Percentiles rank a stretch among this genome's conserved stretches.
Evolutionary conservation across 1,140 invertebrate genomes (phyloP).

Genomic region (Gryllus bimaculatus): DNA sequence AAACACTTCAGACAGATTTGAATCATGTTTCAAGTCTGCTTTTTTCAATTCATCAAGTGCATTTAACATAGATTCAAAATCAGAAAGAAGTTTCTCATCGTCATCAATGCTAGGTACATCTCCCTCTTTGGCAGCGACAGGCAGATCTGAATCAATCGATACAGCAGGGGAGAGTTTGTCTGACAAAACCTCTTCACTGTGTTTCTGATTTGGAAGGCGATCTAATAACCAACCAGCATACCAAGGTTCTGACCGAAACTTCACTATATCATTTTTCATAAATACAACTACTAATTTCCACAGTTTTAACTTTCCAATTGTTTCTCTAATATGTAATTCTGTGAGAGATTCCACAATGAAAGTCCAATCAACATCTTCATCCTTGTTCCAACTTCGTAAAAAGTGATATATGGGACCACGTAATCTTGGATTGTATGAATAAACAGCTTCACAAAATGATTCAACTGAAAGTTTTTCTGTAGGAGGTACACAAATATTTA

Average conservation of each 20-base stretch:
- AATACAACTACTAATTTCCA: not conserved
- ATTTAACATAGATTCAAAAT: conserved; percentile 1
- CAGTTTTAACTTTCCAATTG: not conserved
- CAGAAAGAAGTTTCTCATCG: not conserved
- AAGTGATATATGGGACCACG: not conserved
- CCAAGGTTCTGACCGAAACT: not conserved
- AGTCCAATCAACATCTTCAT: not conserved
- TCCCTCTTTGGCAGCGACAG: not conserved
- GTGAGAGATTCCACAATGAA: not conserved
- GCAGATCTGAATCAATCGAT: not conserved
- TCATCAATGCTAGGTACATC: not conserved
- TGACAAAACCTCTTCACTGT: not conserved
- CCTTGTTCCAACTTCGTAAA: not conserved
- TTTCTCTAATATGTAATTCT: not conserved
- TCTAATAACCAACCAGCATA: not conserved
- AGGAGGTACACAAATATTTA: not conserved
- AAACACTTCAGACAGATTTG: not conserved
- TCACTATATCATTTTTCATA: not conserved
- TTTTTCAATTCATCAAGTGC: not conserved
- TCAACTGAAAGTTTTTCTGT: not conserved
- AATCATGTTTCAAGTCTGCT: not conserved
- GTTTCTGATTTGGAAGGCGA: not conserved
- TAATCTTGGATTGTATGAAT: not conserved
- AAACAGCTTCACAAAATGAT: not conserved
- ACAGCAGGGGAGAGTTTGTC: not conserved